Evolutionary conservation across 2,888 invertebrate species (phyloP).

Genomic region (Hirtodrosophila cameraria): DNA sequence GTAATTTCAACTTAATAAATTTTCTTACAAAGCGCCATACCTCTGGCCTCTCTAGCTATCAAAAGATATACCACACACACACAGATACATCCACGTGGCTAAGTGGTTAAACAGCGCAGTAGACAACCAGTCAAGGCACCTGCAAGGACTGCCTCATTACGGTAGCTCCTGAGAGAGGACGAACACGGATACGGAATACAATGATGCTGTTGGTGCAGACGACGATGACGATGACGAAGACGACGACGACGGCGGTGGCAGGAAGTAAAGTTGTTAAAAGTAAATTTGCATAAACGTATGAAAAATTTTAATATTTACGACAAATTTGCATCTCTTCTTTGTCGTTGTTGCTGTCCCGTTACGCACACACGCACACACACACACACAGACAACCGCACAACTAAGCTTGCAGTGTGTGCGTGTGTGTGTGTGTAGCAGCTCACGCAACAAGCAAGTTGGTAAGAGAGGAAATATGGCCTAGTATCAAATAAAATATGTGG

Average conservation of each 20-base stretch:
- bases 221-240: slow-evolving; percentile 8
- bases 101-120: slow-evolving; percentile 56
- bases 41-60: slow-evolving; percentile 2
- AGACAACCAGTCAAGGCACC: slow-evolving; percentile 32
- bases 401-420: not conserved
- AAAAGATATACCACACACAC: slow-evolving; percentile 1
- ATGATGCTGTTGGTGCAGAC: too few species aligned
- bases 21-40: slow-evolving; percentile 50
- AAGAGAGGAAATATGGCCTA: slow-evolving; percentile 22
- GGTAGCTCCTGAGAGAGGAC: too few species aligned
- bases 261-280: slow-evolving; percentile 74
- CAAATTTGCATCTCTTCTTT: slow-evolving; percentile 71
- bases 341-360: slow-evolving; percentile 38
- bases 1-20: slow-evolving; percentile 78
- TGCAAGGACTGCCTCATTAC: slow-evolving; percentile 57
- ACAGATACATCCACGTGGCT: slow-evolving; percentile 13
- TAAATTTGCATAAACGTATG: slow-evolving; percentile 78
- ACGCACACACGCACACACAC: not conserved
- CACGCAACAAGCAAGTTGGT: not conserved
- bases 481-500: not conserved
- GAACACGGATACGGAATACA: too few species aligned
- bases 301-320: slow-evolving; percentile 78
- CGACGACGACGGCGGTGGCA: slow-evolving; percentile 37
- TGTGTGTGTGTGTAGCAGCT: not conserved
- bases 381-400: not conserved